Base-by-base conservation (phyloP, 1,140 invertebrate genomes). In the Listronotus oregonensis region DNA sequence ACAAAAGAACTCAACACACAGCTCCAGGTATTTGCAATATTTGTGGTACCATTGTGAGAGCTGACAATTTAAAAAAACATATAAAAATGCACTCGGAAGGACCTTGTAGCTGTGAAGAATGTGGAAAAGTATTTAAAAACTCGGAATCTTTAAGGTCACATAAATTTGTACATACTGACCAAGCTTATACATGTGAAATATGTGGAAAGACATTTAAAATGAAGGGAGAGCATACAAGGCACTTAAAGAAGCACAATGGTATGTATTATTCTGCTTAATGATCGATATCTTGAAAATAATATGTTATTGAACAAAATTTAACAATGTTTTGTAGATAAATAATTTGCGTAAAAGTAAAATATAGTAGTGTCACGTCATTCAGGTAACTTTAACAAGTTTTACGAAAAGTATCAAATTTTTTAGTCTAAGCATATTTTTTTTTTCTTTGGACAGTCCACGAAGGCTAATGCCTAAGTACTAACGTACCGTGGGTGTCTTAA, bases 11-110 rank as follows among this genome's bases (percentile, higher is more conserved):
- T 8, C 43, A 70, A 32, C 74, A 75, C 64, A 44, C 56, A 44
- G 59, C 64, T 2, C 66, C 66, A 14, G 72, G 71, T n/a, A 61
- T 75, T 4, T 75, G 73, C 27, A 75, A 70, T 43, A 68, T 75
- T 52, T 75, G 73, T 56, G 73, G 73, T 9, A 65, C 64, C 31
- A 47, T 69, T 40, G 63, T 73, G n/a, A 55, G 73, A 49, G 60
- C 66, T 14, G 73, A 74, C 46, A 74, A 74, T 58, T 59, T 74
- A 32, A 73, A 51, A 58, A 70, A 68, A 56, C 73, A 74, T 40
- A 65, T 74, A 17, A 68, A 69, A 52, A 14, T 70, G 9, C 73
- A 74, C 37, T 68, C 66, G 5, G 73, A 73, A 44, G 54, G 18
- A 1, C 73, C 71, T 17, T 44, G 47, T 40, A 65, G 34, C 18